A percentile compares a stretch with the other conserved stretches of the same genome.
Evolutionary conservation across 2,888 invertebrate species (phyloP).

Genomic region (Lycophotia porphyrea): DNA sequence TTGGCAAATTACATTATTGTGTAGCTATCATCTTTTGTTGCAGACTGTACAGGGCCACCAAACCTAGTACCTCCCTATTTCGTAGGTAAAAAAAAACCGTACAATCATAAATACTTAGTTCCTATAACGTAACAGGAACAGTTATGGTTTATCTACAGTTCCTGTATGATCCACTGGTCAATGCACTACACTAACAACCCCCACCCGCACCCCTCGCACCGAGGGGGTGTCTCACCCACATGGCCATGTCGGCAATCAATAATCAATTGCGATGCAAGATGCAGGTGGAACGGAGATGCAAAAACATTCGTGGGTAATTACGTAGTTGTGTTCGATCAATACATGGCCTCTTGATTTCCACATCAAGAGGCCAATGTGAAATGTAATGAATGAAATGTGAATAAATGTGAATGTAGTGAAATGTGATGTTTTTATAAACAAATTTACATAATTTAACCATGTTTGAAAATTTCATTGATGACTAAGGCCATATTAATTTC

Average conservation of each 20-base stretch:
- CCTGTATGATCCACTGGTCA: neutral
- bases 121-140: neutral
- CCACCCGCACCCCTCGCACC: neutral
- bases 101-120: neutral
- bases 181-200: constrained; percentile 2
- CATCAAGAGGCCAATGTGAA: too few species aligned
- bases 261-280: neutral
- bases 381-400: too few species aligned
- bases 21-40: too few species aligned
- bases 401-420: too few species aligned
- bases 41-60: too few species aligned
- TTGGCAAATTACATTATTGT: too few species aligned
- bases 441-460: too few species aligned
- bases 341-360: too few species aligned
- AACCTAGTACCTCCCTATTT: neutral
- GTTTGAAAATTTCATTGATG: too few species aligned
- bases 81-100: neutral
- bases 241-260: neutral
- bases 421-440: too few species aligned
- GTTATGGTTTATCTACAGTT: neutral
- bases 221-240: neutral
- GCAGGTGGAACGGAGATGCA: neutral
- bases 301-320: neutral
- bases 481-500: too few species aligned
- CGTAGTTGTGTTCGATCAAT: neutral